Evolutionary conservation across 1,140 invertebrate genomes (phyloP), one percentile per base, ranked within the genome.

Genomic region (Brachionus manjavacas): DNA sequence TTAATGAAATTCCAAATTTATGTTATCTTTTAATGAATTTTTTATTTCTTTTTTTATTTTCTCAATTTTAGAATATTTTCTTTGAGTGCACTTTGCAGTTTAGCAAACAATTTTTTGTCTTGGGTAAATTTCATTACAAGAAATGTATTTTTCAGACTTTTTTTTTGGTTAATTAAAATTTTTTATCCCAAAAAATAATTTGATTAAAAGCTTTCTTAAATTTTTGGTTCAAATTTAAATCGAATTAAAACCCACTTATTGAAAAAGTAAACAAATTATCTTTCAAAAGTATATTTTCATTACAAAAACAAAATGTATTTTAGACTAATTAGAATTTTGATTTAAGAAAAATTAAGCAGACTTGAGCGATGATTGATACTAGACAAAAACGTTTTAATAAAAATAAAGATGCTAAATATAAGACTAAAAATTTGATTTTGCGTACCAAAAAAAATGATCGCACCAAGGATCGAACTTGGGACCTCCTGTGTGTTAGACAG

Each of bases 1-100:
- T 68, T 68, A 68, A 68, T 68, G 66, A 68, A 39, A 68, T 11
- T 39, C 9, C 4, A 35, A 68, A 68, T 68, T 68, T 68, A 35
- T 68, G 25, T 31, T 68, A 68, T 68, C 66, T 68, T 68, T 68
- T 68, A 68, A 68, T 68, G 66, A 68, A 68, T 68, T 68, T 68
- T 68, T 68, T 68, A 68, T 31, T 68, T 68, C 14, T 68, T 31
- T 31, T 39, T 68, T 68, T 68, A 68, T 16, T 60, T 60, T 60
- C 52, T 9, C 52, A 60, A 20, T 20, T 60, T 20, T 52, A 14
- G 16, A n/a, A 16, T n/a, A 35, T 35, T 35, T 35, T 35, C 31
- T 6, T 35, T 7, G 31, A 35, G 52, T 20, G 52, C 16, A 16
- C 1, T 55, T 7, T 43, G 41, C 43, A 12, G 43, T 6, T 46